phyloP scores from a whole-genome alignment of 2,888 invertebrate species.

The Aromia moschata region DNA sequence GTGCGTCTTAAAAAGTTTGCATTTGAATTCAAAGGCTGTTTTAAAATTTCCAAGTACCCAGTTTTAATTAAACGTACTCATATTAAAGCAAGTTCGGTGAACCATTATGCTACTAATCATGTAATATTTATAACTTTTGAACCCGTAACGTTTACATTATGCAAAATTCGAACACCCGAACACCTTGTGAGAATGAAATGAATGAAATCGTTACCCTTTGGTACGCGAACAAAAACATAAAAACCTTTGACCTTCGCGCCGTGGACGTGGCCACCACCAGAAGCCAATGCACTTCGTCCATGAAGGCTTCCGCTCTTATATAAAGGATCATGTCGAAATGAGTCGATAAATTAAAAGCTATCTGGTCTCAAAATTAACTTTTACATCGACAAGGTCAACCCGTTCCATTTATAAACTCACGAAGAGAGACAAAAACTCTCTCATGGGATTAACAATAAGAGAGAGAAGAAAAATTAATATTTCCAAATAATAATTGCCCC shows the following conservation, averaged over 20 bases:
- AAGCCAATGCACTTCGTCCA: constrained; percentile 20
- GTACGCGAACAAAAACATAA: no score
- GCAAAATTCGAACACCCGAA: no score
- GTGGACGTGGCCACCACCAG: constrained; percentile 5
- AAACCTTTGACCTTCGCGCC: constrained; percentile 15
- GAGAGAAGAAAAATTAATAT: constrained; percentile 1
- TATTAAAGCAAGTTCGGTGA: no score
- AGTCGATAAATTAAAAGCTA: constrained; percentile 10
- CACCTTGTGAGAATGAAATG: no score
- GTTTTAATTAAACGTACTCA: no score
- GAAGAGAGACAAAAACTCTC: constrained; percentile 1
- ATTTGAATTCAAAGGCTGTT: no score
- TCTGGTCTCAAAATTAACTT: constrained; percentile 16
- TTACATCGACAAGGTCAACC: constrained; percentile 6
- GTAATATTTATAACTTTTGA: no score
- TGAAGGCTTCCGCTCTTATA: constrained; percentile 11
- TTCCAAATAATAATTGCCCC: constrained; percentile 4
- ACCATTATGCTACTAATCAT: no score
- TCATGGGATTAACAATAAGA: constrained; percentile 9
- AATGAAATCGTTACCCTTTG: no score
- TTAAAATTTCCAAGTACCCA: no score
- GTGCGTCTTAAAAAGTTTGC: no score
- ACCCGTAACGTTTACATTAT: no score
- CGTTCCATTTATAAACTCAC: constrained; percentile 7
- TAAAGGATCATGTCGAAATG: constrained; percentile 9